phyloP scores from a whole-genome alignment of 2,888 invertebrate species.

The Tortricodes alternella region DNA sequence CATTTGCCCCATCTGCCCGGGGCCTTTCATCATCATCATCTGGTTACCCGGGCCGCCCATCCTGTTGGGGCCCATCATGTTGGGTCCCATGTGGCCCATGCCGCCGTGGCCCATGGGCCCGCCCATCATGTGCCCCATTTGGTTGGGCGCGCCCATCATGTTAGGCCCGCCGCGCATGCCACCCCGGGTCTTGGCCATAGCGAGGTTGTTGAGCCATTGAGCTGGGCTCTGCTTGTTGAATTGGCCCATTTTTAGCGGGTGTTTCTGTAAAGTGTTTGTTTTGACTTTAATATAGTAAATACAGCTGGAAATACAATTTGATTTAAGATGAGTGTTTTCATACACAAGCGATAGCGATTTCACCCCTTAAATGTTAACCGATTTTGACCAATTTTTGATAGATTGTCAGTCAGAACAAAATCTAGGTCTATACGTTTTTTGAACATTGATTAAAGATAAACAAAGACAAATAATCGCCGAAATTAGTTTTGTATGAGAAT shows the following conservation, averaged over 20 bases:
- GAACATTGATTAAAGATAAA: no score
- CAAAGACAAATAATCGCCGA: no score
- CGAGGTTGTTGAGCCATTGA: conserved; percentile 90
- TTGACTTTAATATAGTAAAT: not conserved
- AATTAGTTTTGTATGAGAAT: no score
- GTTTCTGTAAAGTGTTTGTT: conserved; percentile 85
- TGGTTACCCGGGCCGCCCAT: conserved; percentile 74
- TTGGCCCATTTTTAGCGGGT: conserved; percentile 94
- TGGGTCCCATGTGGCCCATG: conserved; percentile 78
- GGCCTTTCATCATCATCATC: conserved; percentile 81
- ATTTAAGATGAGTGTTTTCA: no score
- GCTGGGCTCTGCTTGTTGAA: conserved; percentile 92
- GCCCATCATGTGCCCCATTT: conserved; percentile 79
- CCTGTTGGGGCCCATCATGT: conserved; percentile 76
- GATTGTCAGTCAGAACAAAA: no score
- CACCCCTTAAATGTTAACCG: no score
- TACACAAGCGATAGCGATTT: no score
- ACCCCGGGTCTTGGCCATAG: conserved; percentile 88
- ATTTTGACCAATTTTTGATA: no score
- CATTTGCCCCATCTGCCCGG: conserved; percentile 75
- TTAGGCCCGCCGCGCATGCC: conserved; percentile 81
- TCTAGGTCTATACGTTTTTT: no score
- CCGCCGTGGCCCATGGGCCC: conserved; percentile 74
- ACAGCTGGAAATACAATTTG: no score
- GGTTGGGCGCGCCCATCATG: conserved; percentile 79